Conservation (phyloP, 2,797 vertebrate species). For the Ateles fusciceps region DNA sequence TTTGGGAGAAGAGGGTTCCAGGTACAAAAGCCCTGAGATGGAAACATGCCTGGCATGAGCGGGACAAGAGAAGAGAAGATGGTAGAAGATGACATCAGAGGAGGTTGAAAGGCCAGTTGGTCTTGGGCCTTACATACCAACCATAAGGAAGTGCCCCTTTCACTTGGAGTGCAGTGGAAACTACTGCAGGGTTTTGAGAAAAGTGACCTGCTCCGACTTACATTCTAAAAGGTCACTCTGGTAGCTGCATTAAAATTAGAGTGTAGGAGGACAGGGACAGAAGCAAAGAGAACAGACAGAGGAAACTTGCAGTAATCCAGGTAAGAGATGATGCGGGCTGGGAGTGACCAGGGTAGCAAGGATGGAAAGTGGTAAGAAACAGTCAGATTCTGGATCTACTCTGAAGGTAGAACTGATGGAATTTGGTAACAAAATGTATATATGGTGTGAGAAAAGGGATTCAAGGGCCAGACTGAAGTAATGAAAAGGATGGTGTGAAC, state of each 20-base stretch:
- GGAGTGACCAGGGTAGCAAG: not conserved
- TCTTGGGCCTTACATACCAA: not conserved
- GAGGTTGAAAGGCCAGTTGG: fast-evolving
- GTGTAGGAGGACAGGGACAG: not conserved
- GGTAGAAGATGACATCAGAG: not conserved
- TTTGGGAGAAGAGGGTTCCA: not conserved
- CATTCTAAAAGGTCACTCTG: not conserved
- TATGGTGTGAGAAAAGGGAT: not conserved
- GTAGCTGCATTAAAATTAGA: not conserved
- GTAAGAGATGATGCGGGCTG: not conserved
- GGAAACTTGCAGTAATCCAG: not conserved
- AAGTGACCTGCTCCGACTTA: not conserved
- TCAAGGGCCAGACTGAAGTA: not conserved
- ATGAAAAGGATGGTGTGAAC: not conserved
- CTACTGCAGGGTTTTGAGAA: not conserved
- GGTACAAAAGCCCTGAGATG: not conserved
- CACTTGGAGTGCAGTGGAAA: not conserved
- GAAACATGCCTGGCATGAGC: not conserved
- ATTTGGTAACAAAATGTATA: not conserved
- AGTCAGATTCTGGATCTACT: not conserved
- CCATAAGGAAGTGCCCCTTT: not conserved
- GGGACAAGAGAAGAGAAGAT: not conserved
- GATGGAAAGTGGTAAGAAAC: not conserved
- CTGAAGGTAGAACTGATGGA: not conserved
- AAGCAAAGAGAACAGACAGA: not conserved